Evolutionary conservation across 2,113 vertebrate genomes (phyloP).

Genomic region (Calyptomena viridis): DNA sequence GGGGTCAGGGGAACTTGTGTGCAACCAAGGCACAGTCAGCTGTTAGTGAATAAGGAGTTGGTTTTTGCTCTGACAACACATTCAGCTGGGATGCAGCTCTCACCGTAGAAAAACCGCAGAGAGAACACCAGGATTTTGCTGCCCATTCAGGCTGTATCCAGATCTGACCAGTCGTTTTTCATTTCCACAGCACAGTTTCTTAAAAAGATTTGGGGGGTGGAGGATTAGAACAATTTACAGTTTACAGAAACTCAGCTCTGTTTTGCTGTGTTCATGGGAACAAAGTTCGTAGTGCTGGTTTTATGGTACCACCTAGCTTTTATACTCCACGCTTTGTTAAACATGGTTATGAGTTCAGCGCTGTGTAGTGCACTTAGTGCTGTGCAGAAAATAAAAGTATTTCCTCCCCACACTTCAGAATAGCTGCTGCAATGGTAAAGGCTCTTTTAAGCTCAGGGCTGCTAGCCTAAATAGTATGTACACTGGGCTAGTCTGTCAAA

Average conservation of each 20-base stretch:
- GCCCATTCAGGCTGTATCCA: neutral
- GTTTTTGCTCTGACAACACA: neutral
- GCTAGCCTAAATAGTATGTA: neutral
- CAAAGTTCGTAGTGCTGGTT: neutral
- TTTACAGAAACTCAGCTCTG: neutral
- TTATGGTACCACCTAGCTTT: conserved; percentile 46
- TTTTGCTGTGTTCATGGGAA: neutral
- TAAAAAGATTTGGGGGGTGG: neutral
- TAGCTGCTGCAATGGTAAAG: neutral
- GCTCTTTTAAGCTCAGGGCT: neutral
- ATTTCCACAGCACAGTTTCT: neutral
- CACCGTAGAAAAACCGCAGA: neutral
- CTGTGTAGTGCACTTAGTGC: neutral
- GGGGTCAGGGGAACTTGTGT: neutral
- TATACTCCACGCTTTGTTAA: conserved; percentile 21
- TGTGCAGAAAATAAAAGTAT: conserved; percentile 42
- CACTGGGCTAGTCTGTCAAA: neutral
- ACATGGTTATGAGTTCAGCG: neutral
- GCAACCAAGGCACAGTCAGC: neutral
- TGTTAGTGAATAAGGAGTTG: neutral
- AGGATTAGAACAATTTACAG: neutral
- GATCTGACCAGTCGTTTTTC: neutral
- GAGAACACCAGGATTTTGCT: neutral
- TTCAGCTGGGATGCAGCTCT: neutral
- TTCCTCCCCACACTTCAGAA: conserved; percentile 43